These are phyloP conservation scores for Schizothorax lantsangensis DNA, from an alignment of 2,797 vertebrate genomes.

Conservation along the genomic window DNA sequence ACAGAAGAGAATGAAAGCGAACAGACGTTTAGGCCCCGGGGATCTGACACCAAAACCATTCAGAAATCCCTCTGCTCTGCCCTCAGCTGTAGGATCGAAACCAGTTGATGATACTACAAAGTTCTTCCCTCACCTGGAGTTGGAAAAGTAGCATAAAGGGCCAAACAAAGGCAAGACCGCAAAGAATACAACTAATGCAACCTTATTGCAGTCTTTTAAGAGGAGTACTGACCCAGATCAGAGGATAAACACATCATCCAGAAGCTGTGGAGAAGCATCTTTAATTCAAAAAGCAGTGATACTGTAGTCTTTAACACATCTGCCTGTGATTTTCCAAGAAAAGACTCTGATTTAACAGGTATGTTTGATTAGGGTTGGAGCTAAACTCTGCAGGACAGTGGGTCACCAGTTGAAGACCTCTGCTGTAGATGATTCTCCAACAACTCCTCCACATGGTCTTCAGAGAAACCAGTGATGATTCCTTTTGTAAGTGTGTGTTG, in stretches of 20 bases:
- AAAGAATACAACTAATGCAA: neutral
- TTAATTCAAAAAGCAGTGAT: neutral
- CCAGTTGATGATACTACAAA: neutral
- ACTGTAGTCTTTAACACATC: neutral
- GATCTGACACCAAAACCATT: neutral
- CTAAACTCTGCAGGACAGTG: neutral
- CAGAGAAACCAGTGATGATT: neutral
- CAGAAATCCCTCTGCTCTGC: neutral
- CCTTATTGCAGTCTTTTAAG: neutral
- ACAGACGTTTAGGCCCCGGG: neutral
- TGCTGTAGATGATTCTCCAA: neutral
- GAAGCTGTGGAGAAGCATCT: neutral
- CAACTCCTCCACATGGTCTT: neutral
- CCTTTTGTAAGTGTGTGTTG: neutral
- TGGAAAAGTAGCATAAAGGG: neutral
- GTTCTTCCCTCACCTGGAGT: neutral
- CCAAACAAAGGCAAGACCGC: neutral
- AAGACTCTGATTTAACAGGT: neutral
- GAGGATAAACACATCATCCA: neutral
- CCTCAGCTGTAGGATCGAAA: neutral
- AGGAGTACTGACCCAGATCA: neutral
- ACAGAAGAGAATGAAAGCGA: neutral
- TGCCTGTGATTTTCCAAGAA: too few relatives aligned
- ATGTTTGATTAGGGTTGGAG: neutral
- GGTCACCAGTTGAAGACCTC: neutral